These are phyloP conservation scores for Bambusicola thoracicus DNA, from an alignment of 2,113 vertebrate species.

Conservation along the genomic window DNA sequence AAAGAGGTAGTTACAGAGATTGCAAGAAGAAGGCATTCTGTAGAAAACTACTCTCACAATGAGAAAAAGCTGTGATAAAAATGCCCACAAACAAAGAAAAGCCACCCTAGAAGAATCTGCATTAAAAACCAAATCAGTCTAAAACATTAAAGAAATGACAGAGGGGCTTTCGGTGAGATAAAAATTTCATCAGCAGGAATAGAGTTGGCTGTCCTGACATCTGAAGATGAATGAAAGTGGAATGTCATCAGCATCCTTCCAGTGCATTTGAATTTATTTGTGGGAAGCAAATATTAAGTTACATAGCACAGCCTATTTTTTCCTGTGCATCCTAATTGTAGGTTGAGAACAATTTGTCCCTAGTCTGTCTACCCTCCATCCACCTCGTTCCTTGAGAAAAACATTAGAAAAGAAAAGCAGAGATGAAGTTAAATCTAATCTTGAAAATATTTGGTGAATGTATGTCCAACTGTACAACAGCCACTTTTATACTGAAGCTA, in stretches of 20 bases:
- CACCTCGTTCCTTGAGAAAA: not conserved
- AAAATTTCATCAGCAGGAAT: slow-evolving; percentile 9
- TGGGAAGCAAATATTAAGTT: slow-evolving; percentile 42
- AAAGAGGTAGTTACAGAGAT: not conserved
- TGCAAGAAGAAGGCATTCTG: not conserved
- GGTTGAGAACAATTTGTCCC: not conserved
- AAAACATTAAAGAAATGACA: not conserved
- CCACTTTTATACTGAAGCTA: slow-evolving; percentile 13
- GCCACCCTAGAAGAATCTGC: not conserved
- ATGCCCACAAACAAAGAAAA: not conserved
- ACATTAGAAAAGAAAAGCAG: not conserved
- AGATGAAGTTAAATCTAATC: not conserved
- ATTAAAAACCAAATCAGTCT: not conserved
- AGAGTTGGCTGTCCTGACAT: not conserved
- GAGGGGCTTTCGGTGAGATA: not conserved
- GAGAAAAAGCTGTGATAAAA: not conserved
- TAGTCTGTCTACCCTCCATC: not conserved
- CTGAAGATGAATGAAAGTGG: slow-evolving; percentile 11
- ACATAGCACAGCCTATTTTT: not conserved
- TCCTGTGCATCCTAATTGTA: not conserved
- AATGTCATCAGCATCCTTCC: not conserved
- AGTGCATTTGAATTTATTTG: slow-evolving; percentile 20
- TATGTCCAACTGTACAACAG: slow-evolving; percentile 10
- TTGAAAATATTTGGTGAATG: not conserved
- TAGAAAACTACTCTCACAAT: not conserved